phyloP scores from a whole-genome alignment of 2,113 vertebrate species.

The Campylomormyrus numenius region DNA sequence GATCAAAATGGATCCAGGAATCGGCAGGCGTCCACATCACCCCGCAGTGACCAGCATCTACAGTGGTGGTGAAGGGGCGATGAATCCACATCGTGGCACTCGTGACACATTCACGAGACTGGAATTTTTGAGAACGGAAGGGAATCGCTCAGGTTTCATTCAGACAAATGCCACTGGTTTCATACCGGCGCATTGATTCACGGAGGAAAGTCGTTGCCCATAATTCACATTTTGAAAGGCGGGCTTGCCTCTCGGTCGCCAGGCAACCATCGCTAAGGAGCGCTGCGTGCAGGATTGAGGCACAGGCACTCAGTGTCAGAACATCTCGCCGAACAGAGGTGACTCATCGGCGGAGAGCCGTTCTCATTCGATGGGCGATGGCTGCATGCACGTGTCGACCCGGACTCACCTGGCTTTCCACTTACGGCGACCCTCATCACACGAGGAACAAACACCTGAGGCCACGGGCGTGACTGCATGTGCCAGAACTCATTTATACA shows the following conservation, averaged over 20 bases:
- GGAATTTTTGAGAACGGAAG: background rate
- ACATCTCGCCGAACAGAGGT: background rate
- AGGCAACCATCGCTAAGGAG: constrained; percentile 17
- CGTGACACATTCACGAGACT: background rate
- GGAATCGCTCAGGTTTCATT: background rate
- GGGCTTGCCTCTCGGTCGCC: constrained; percentile 18
- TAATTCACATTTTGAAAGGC: constrained; percentile 11
- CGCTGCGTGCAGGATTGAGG: background rate
- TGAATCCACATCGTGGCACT: background rate
- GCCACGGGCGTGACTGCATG: background rate
- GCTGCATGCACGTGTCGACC: background rate
- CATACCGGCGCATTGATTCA: background rate
- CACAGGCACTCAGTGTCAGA: background rate
- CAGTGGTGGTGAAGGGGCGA: background rate
- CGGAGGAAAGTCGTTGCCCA: background rate
- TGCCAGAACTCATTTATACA: background rate
- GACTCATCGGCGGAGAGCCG: background rate
- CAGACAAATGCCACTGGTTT: background rate
- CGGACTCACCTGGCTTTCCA: background rate
- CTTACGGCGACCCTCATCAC: background rate
- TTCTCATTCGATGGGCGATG: background rate
- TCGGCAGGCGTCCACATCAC: background rate
- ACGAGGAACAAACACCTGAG: background rate
- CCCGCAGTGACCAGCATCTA: background rate
- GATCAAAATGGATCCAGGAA: background rate